Evolutionary conservation across 2,113 vertebrate genomes (phyloP), one percentile per base, ranked within the genome.

Genomic region (Scopus umbretta): DNA sequence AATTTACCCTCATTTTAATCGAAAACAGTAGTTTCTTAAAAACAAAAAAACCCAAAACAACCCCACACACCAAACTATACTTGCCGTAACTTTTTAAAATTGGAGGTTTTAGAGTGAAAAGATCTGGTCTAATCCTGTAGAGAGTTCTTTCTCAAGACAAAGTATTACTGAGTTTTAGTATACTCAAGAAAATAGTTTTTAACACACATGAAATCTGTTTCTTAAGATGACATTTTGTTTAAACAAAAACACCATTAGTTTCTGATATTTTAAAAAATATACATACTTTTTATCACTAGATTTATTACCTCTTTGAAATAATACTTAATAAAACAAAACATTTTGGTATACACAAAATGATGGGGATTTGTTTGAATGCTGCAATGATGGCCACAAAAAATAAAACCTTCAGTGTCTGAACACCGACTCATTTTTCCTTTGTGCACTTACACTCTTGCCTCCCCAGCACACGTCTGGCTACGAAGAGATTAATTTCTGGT

Each of bases 401-500:
- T 16, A 47, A 91, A 84, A n/a, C 12, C 52, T 13, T 22, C 42
- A 10, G 32, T 86, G 66, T 25, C 56, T 43, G 47, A 86, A 56
- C 34, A 94, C 7, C 0, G 6, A 73, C 42, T 72, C 32, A 26
- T 81, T 97, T 91, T 85, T 94, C 86, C 91, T 92, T 91, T 92
- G 82, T 26, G 83, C 90, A 83, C 91, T 94, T 93, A 86, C 23
- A 71, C 88, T 90, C 78, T 62, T 94, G 85, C 83, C 82, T 95
- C 88, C 92, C 80, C 82, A 94, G 88, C 30, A 45, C 75, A 87
- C 58, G 56, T 86, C 96, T 94, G 96, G 66, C 86, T 59, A 59
- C 6, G 18, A 53, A 70, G 43, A 62, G 58, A 66, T 32, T 45
- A 4, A 40, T 29, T 59, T 67, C 61, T 80, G 49, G 10, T n/a